Evolutionary conservation across 2,888 invertebrate species (phyloP).

Genomic region (Noctua janthe): DNA sequence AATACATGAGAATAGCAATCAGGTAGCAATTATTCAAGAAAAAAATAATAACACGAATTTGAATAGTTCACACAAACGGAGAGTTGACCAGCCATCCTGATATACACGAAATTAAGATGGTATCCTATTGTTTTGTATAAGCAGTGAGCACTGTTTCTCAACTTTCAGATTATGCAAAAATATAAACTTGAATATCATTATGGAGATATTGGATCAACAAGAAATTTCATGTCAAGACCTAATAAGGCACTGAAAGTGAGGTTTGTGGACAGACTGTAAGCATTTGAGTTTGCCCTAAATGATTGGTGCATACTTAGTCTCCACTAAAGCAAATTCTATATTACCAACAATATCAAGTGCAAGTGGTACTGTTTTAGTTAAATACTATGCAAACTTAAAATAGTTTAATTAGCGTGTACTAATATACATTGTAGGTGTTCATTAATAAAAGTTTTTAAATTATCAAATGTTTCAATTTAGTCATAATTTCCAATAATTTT

Average conservation of each 20-base stretch:
- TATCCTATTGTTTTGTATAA: too few relatives aligned
- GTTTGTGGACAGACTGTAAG: constrained; percentile 89
- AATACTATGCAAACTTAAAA: constrained; percentile 57
- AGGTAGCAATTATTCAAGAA: too few relatives aligned
- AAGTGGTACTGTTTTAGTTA: constrained; percentile 53
- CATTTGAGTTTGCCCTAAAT: neutral
- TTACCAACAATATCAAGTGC: constrained; percentile 23
- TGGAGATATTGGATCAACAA: constrained; percentile 91
- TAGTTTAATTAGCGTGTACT: constrained; percentile 58
- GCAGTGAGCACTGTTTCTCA: neutral
- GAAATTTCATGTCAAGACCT: constrained; percentile 90
- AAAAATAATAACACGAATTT: too few relatives aligned
- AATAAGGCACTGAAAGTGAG: constrained; percentile 91
- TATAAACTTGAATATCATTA: constrained; percentile 92
- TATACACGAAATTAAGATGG: too few relatives aligned
- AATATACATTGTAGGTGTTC: constrained; percentile 60
- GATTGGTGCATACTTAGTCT: neutral
- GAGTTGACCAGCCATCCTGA: too few relatives aligned
- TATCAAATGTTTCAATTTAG: constrained; percentile 27
- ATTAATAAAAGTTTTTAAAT: constrained; percentile 53
- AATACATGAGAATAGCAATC: too few relatives aligned
- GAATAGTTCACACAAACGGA: too few relatives aligned
- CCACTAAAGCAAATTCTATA: constrained; percentile 5
- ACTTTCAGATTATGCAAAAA: constrained; percentile 90
- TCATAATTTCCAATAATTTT: neutral